Conservation (phyloP, 2,888 invertebrate species). For the Nesidiocoris tenuis region DNA sequence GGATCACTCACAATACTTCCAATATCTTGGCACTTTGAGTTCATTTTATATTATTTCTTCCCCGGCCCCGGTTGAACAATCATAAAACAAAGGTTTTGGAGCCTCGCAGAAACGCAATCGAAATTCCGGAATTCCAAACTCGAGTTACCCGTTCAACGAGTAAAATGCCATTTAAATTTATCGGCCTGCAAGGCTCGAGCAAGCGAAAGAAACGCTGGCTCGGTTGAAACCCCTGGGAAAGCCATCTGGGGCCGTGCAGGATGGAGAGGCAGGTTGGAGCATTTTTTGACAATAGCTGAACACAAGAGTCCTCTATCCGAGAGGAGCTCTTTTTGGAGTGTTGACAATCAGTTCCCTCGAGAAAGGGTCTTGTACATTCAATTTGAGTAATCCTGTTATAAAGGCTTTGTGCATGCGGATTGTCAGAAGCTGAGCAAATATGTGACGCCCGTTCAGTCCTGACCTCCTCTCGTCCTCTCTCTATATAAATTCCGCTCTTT, state of each 20-base stretch:
- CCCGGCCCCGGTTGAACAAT: no score
- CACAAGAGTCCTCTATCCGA: conserved; percentile 12
- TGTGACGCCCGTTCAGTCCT: conserved; percentile 20
- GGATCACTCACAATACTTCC: no score
- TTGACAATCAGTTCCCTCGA: conserved; percentile 40
- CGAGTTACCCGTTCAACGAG: no score
- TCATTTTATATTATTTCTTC: no score
- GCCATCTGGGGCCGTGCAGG: conserved; percentile 16
- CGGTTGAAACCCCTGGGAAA: conserved; percentile 37
- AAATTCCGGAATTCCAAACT: no score
- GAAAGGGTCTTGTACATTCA: conserved; percentile 39
- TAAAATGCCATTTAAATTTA: conserved; percentile 2
- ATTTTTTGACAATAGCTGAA: conserved; percentile 37
- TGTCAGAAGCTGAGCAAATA: conserved; percentile 42
- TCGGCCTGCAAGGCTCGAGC: background rate
- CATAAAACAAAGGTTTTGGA: no score
- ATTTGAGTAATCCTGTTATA: conserved; percentile 42
- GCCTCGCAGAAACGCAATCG: no score
- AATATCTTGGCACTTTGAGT: no score
- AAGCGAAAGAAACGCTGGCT: background rate
- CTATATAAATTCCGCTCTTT: background rate
- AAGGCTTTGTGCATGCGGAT: conserved; percentile 41
- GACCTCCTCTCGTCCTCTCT: background rate
- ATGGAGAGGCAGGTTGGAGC: background rate
- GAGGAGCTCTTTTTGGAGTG: conserved; percentile 17